Conservation (phyloP, 2,888 invertebrate genomes). For the Tipula vernalis region DNA sequence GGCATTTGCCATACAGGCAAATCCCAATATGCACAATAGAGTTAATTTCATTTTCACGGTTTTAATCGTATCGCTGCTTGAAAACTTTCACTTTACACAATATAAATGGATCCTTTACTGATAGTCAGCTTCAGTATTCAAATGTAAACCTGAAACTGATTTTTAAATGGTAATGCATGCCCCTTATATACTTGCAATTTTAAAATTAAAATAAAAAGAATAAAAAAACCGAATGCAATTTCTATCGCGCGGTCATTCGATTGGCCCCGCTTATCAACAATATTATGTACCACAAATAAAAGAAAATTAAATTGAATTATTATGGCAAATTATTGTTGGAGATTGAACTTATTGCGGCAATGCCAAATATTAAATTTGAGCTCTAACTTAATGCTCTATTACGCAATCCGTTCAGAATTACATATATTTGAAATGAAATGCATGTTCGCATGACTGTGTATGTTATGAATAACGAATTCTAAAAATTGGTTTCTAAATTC, state of each 20-base stretch:
- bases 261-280: background rate
- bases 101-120: background rate
- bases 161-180: background rate
- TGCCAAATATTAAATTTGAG: no score
- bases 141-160: background rate
- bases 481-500: no score
- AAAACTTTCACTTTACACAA: background rate
- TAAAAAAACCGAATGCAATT: background rate
- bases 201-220: background rate
- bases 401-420: no score
- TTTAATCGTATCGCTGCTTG: background rate
- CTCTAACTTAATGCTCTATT: no score
- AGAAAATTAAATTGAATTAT: background rate
- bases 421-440: no score
- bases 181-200: background rate
- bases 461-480: no score
- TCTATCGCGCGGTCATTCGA: background rate
- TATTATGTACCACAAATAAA: background rate
- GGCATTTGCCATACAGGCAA: constrained; percentile 4
- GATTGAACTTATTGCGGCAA: no score
- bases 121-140: background rate
- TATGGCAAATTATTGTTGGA: no score
- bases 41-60: background rate
- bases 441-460: no score
- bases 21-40: background rate